Percentiles rank a stretch among this genome's conserved stretches.
Evolutionary conservation across 2,113 vertebrate species (phyloP).

Genomic region (Heptranchias perlo): DNA sequence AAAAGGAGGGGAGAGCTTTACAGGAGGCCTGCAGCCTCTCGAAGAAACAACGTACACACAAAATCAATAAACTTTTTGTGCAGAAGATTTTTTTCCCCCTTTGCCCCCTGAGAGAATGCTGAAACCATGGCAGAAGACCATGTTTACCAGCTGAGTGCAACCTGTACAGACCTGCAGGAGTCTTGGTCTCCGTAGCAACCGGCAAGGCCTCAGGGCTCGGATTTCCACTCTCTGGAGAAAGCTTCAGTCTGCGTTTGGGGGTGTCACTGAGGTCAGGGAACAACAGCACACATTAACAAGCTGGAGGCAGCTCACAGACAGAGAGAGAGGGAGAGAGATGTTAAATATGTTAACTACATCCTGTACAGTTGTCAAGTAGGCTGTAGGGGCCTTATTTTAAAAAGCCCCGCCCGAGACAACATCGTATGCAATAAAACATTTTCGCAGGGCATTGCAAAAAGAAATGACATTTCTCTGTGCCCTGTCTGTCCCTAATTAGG

Average conservation of each 20-base stretch:
- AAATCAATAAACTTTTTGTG: background rate
- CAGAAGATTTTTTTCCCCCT: background rate
- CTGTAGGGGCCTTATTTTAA: background rate
- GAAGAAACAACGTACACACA: background rate
- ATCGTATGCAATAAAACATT: too few relatives aligned
- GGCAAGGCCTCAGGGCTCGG: slow-evolving; percentile 38
- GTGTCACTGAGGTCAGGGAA: slow-evolving; percentile 38
- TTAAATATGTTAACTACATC: background rate
- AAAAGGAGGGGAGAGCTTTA: background rate
- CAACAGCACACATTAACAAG: background rate
- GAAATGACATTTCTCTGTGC: background rate
- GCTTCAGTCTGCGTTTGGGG: slow-evolving; percentile 46
- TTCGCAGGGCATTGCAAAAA: background rate
- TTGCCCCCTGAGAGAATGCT: background rate
- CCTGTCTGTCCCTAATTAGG: background rate
- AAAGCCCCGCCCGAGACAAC: background rate
- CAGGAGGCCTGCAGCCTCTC: background rate
- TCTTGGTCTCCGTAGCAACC: slow-evolving; percentile 42
- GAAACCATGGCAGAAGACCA: background rate
- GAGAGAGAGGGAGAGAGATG: background rate
- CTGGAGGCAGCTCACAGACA: background rate
- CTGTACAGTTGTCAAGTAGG: background rate
- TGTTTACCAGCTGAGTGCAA: background rate
- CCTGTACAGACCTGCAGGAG: slow-evolving; percentile 50
- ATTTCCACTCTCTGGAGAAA: slow-evolving; percentile 47